These are phyloP conservation scores for Oxyruncus cristatus DNA, from an alignment of 2,113 vertebrate species.

Conservation along the genomic window DNA sequence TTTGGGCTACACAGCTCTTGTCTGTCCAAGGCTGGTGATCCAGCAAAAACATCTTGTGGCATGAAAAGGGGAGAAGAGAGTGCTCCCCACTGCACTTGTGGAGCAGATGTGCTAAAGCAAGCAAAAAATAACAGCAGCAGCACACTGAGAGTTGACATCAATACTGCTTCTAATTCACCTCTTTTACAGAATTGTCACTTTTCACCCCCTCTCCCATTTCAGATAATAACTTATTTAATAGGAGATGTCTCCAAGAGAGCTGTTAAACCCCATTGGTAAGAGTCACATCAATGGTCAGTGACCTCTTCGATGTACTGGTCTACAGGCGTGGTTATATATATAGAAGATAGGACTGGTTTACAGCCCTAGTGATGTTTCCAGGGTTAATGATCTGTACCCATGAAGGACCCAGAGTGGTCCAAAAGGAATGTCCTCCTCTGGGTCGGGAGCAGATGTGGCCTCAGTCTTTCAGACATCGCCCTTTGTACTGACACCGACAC, in stretches of 20 bases:
- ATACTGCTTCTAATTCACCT: not conserved
- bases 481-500: not conserved
- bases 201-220: not conserved
- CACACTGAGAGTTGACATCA: not conserved
- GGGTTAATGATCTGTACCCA: not conserved
- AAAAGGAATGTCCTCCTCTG: not conserved
- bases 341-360: not conserved
- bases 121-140: not conserved
- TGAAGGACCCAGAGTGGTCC: not conserved
- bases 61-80: accelerated
- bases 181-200: not conserved
- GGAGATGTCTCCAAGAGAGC: not conserved
- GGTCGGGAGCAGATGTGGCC: not conserved
- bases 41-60: not conserved
- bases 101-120: not conserved
- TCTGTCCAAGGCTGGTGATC: not conserved
- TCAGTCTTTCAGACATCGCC: not conserved
- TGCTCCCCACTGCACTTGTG: accelerated
- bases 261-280: not conserved
- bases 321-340: accelerated
- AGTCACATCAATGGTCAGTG: not conserved
- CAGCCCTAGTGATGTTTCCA: not conserved
- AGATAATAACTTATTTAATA: not conserved
- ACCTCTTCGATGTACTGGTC: not conserved
- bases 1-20: not conserved